phyloP scores from a whole-genome alignment of 1,140 invertebrate species.

The Batillaria attramentaria region DNA sequence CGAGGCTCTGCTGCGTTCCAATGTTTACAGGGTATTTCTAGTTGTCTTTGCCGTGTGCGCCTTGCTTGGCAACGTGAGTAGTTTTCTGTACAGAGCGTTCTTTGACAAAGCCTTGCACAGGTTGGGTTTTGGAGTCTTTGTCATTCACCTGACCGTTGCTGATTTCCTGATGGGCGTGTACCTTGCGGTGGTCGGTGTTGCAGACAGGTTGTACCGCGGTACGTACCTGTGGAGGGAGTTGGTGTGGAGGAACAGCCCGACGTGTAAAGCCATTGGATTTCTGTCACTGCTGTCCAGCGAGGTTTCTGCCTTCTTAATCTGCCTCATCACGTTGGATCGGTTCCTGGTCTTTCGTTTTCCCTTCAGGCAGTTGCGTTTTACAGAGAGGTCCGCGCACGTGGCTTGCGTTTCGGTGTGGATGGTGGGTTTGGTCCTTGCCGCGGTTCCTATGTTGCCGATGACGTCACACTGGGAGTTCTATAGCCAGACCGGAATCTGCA shows the following conservation, averaged over 20 bases:
- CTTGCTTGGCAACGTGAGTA: slow-evolving; percentile 48
- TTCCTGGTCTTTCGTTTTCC: slow-evolving; percentile 54
- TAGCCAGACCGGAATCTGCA: slow-evolving; percentile 42
- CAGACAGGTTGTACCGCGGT: slow-evolving; percentile 49
- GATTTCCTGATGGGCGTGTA: slow-evolving; percentile 63
- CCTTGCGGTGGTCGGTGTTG: slow-evolving; percentile 51
- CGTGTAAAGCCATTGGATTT: slow-evolving; percentile 56
- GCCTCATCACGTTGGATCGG: slow-evolving; percentile 55
- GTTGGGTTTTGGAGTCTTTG: slow-evolving; percentile 36
- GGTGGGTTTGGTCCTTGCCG: slow-evolving; percentile 28
- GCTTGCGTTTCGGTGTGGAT: slow-evolving; percentile 34
- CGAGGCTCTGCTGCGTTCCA: slow-evolving; percentile 7
- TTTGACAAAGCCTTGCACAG: background rate
- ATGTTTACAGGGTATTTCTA: slow-evolving; percentile 31
- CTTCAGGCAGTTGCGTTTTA: slow-evolving; percentile 40
- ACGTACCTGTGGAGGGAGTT: slow-evolving; percentile 47
- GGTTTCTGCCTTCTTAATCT: slow-evolving; percentile 46
- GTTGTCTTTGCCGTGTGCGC: slow-evolving; percentile 41
- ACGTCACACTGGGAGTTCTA: slow-evolving; percentile 26
- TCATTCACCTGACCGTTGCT: slow-evolving; percentile 53
- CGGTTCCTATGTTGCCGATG: slow-evolving; percentile 34
- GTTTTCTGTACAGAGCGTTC: slow-evolving; percentile 39
- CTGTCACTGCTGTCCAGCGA: slow-evolving; percentile 56
- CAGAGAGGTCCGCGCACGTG: slow-evolving; percentile 18
- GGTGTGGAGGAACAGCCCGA: slow-evolving; percentile 41